These are phyloP conservation scores for Metallyticus violacea DNA, from an alignment of 2,888 invertebrate genomes.

Conservation along the genomic window DNA sequence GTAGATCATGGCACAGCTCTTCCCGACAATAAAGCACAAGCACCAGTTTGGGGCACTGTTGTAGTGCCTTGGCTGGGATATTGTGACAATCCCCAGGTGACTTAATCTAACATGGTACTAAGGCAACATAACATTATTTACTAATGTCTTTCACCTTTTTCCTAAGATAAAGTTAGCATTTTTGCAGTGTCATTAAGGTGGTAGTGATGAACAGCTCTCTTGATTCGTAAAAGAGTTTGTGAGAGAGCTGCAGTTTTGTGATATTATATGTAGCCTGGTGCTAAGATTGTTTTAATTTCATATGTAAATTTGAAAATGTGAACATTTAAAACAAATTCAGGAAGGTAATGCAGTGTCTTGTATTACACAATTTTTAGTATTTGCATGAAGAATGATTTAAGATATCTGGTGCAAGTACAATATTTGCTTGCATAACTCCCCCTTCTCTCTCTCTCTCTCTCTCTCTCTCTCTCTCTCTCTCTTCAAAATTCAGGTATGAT, in stretches of 20 bases:
- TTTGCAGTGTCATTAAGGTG: background rate
- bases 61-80: conserved; percentile 2
- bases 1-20: background rate
- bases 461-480: no score
- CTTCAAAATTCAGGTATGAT: no score
- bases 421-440: no score
- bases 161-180: background rate
- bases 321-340: no score
- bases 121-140: background rate
- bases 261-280: conserved; percentile 6
- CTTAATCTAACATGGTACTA: background rate
- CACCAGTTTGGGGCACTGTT: background rate
- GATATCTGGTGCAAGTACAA: background rate
- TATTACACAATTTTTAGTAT: background rate
- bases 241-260: background rate
- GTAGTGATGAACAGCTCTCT: background rate
- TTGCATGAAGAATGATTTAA: background rate
- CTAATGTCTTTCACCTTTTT: background rate
- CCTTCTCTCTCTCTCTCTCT: no score
- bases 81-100: background rate
- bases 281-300: background rate
- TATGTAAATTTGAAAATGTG: background rate
- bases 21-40: background rate
- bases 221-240: background rate
- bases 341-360: no score